Evolutionary conservation across 2,797 vertebrate genomes (phyloP).

Genomic region (Microctenopoma steveboyesi): DNA sequence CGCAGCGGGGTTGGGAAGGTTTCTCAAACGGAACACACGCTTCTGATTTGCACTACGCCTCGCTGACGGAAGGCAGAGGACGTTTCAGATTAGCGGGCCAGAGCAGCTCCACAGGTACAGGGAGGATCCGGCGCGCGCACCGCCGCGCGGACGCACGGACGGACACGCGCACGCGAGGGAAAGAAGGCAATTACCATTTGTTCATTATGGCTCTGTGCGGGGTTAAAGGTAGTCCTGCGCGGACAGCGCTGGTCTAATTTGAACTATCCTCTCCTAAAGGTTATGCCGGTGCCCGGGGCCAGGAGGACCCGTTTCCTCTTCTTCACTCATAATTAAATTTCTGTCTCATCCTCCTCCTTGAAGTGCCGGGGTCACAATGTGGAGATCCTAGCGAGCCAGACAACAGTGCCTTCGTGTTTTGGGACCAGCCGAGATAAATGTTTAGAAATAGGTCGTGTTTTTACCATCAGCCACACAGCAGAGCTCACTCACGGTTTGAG

Average conservation of each 20-base stretch:
- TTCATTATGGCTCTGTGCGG: background rate
- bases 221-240: constrained; percentile 66
- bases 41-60: constrained; percentile 77
- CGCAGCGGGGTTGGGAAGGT: constrained; percentile 64
- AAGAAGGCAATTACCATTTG: background rate
- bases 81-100: constrained; percentile 35
- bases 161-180: background rate
- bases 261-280: constrained; percentile 75
- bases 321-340: constrained; percentile 70
- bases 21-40: constrained; percentile 74
- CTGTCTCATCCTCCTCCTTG: constrained; percentile 66
- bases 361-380: constrained; percentile 63
- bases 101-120: constrained; percentile 20
- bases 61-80: constrained; percentile 23
- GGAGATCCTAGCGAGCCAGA: constrained; percentile 25
- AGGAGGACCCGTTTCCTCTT: constrained; percentile 70
- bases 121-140: too few relatives aligned
- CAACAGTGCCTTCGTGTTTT: constrained; percentile 27
- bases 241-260: constrained; percentile 76
- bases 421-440: background rate
- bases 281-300: constrained; percentile 64
- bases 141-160: background rate
- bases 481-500: background rate
- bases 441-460: background rate
- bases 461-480: background rate